These are phyloP conservation scores for Erythrocercus mccallii DNA, from an alignment of 2,113 vertebrate genomes.

Conservation along the genomic window DNA sequence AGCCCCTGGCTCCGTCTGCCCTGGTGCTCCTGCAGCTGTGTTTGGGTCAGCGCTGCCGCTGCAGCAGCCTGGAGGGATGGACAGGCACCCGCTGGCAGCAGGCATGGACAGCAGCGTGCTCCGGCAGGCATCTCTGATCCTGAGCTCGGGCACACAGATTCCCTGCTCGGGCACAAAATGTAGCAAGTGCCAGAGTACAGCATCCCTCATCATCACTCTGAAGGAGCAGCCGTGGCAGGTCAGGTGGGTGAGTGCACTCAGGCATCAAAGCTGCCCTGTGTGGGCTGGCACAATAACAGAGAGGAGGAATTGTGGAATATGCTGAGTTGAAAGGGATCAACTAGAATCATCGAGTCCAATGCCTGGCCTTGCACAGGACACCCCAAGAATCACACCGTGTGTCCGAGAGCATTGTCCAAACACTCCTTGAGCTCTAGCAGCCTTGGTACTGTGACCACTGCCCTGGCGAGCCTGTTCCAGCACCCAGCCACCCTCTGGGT, in stretches of 20 bases:
- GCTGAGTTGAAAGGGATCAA: not conserved
- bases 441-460: not conserved
- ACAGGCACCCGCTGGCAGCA: not conserved
- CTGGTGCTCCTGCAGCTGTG: not conserved
- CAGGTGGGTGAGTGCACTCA: not conserved
- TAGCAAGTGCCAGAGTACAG: not conserved
- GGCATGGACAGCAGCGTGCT: not conserved
- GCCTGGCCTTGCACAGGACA: not conserved
- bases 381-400: not conserved
- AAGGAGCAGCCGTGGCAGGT: not conserved
- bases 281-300: rapidly evolving
- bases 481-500: rapidly evolving
- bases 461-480: not conserved
- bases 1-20: not conserved
- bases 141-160: not conserved
- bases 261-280: not conserved
- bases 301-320: not conserved
- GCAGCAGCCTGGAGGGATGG: not conserved
- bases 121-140: no score
- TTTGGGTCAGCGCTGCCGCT: not conserved
- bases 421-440: not conserved
- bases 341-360: not conserved
- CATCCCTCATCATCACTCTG: not conserved
- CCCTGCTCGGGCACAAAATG: not conserved
- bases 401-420: not conserved